Percentiles rank a stretch among this genome's conserved stretches.
Evolutionary conservation across 1,140 invertebrate genomes (phyloP).

Genomic region (Ips typographus): DNA sequence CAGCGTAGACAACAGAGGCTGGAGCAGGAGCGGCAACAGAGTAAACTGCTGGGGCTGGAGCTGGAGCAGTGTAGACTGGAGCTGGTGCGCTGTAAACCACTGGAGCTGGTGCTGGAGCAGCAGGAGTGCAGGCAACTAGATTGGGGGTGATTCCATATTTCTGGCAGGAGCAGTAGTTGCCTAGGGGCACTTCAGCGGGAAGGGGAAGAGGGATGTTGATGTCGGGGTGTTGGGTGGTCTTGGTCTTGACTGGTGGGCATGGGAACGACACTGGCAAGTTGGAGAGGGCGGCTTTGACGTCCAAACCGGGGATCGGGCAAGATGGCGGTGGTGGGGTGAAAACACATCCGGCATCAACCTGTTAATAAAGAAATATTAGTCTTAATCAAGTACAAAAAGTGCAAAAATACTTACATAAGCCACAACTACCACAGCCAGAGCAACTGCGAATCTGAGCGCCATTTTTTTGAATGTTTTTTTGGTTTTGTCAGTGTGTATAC

Average conservation of each 20-base stretch:
- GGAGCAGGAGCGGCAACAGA: not conserved
- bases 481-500: constrained; percentile 15
- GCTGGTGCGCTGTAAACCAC: not conserved
- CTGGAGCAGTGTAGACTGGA: not conserved
- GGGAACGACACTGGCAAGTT: not conserved
- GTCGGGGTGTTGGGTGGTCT: constrained; percentile 15
- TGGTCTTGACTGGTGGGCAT: constrained; percentile 10
- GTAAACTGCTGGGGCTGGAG: not conserved
- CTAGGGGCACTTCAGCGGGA: constrained; percentile 20
- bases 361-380: not conserved
- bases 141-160: constrained; percentile 21
- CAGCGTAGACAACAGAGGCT: not conserved
- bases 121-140: not conserved
- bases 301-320: not conserved
- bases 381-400: not conserved
- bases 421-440: not conserved
- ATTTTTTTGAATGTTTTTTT: constrained; percentile 22
- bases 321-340: constrained; percentile 1
- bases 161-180: constrained; percentile 24
- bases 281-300: not conserved
- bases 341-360: constrained; percentile 12
- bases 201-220: constrained; percentile 16
- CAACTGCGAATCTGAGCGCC: constrained; percentile 23
- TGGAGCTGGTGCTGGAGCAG: constrained; percentile 8
- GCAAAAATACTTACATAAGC: constrained; percentile 10